Base-by-base conservation (phyloP, 2,888 invertebrate genomes). In the Agapostemon virescens region DNA sequence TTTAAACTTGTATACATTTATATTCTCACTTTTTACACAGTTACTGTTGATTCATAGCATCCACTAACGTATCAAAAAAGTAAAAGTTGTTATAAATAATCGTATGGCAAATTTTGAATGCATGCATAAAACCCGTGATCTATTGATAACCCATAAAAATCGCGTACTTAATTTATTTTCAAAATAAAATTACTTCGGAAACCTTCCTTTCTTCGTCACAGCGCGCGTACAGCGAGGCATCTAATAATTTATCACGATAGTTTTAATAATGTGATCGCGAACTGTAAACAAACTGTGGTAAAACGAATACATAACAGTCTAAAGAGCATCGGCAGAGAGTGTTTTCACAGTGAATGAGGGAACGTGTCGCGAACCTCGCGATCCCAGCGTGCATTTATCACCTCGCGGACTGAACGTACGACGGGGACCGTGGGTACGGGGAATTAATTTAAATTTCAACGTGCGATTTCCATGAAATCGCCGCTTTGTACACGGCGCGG, bases 401-500 rank as follows among this genome's bases (percentile, higher is more conserved):
- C 58, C 40, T n/a, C n/a, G 66, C 55, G 61, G 36, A 38, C 30
- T 36, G 63, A 72, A 72, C 67, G 49, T 30, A 63, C 61, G 64
- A 61, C 61, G 61, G 30, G 4, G 61, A 63, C 40, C 68, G 63
- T 9, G 23, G 66, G 40, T 9, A 38, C 33, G 40, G 45, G 49
- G 36, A 72, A 69, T 63, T 71, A 74, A 74, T 80, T 79, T 49
- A 70, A 80, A 72, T 30, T 52, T 73, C 30, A 67, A 58, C 72
- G 33, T 13, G 26, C 55, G 30, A 64, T 67, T 72, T 66, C 72
- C 69, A 69, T 72, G 72, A 63, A 81, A 81, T 52, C 49, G 49
- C n/a, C 76, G 61, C 38, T 67, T 81, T 64, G 64, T 49, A 58
- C 17, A 26, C 38, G 63, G 42, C 38, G 23, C 17, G 33, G 67